A percentile compares a stretch with the other conserved stretches of the same genome.
Conservation (phyloP, 1,140 invertebrate species). For the Psix sp. region DNA sequence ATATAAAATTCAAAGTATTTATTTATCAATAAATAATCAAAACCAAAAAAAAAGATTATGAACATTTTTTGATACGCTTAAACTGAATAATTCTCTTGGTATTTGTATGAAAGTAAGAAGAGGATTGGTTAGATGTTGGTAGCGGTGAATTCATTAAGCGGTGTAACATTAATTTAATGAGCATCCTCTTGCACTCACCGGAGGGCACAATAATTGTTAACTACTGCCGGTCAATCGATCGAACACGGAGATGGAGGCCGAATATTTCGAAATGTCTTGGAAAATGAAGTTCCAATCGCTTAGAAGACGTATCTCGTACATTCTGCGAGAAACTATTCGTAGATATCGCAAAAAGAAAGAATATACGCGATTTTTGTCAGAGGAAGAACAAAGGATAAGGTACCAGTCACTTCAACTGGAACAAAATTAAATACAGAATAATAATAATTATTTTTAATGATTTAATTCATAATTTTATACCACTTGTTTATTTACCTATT, state of each 20-base stretch:
- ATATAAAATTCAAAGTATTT: too few species aligned
- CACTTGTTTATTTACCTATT: too few species aligned
- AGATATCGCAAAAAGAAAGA: slow-evolving; percentile 72
- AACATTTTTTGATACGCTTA: not conserved
- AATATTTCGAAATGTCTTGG: slow-evolving; percentile 72
- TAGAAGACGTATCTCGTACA: slow-evolving; percentile 60
- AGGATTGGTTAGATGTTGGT: slow-evolving; percentile 13
- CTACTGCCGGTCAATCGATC: slow-evolving; percentile 33
- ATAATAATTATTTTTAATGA: not conserved
- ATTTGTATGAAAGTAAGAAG: slow-evolving; percentile 7
- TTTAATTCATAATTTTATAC: not conserved
- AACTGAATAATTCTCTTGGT: not conserved
- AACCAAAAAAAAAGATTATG: too few species aligned
- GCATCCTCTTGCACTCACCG: slow-evolving; percentile 40
- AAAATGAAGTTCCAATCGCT: slow-evolving; percentile 64
- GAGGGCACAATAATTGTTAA: slow-evolving; percentile 47
- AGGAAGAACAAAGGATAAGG: slow-evolving; percentile 77
- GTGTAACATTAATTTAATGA: slow-evolving; percentile 38
- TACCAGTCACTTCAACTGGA: slow-evolving; percentile 27
- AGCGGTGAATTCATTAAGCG: slow-evolving; percentile 17
- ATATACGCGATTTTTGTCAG: slow-evolving; percentile 77
- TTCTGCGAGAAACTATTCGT: slow-evolving; percentile 54
- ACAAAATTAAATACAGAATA: not conserved
- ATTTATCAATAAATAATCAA: too few species aligned
- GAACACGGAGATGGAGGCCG: slow-evolving; percentile 62